Conservation (phyloP, 2,888 invertebrate species). For the Cybosia mesomella region DNA sequence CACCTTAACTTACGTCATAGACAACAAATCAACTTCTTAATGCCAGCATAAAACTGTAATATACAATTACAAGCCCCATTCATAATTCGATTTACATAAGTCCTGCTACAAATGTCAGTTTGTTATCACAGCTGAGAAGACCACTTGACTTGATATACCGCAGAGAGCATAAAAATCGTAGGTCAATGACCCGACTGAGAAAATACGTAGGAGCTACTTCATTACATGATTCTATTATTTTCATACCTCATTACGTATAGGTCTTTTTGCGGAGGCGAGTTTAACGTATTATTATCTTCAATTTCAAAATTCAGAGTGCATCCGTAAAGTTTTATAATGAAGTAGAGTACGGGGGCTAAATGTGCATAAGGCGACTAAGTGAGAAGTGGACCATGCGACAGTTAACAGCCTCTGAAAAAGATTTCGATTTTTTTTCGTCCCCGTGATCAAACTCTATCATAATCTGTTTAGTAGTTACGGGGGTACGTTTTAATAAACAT, state of each 20-base stretch:
- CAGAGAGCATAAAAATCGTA: slow-evolving; percentile 58
- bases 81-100: slow-evolving; percentile 13
- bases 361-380: too few species aligned
- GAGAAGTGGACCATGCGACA: too few species aligned
- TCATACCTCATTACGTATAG: slow-evolving; percentile 2
- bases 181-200: slow-evolving; percentile 56
- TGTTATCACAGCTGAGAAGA: slow-evolving; percentile 12
- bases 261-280: not conserved
- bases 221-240: slow-evolving; percentile 26
- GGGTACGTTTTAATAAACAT: too few species aligned
- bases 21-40: not conserved
- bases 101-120: slow-evolving; percentile 18
- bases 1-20: slow-evolving; percentile 5
- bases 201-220: slow-evolving; percentile 41
- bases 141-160: slow-evolving; percentile 51
- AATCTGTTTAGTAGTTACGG: too few species aligned
- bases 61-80: slow-evolving; percentile 38
- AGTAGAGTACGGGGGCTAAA: too few species aligned
- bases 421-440: too few species aligned
- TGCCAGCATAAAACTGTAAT: slow-evolving; percentile 44
- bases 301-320: too few species aligned
- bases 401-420: too few species aligned
- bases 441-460: too few species aligned
- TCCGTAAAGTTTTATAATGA: too few species aligned
- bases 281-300: not conserved